Evolutionary conservation across 2,888 invertebrate species (phyloP), one percentile per base, ranked within the genome.

Genomic region (Lydus trimaculatus): DNA sequence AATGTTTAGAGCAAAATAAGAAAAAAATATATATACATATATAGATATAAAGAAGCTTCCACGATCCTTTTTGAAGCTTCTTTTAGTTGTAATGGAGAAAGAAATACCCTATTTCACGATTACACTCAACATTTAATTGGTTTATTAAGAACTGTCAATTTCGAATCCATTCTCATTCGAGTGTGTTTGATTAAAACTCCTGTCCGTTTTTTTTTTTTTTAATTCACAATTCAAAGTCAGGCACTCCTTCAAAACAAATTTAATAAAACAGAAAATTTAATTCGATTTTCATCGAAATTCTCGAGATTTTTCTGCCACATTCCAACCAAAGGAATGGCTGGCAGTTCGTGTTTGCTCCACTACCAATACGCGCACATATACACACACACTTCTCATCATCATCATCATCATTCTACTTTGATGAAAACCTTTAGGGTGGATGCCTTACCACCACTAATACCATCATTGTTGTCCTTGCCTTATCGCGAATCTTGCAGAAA

Each of bases 191-290:
- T 56, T 56, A 56, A 56, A 56, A 25, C 56, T 13, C 1, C 11
- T 20, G 48, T 25, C 56, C 4, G 36, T 36, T 36, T 36, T 36
- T 36, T 36, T 36, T 15, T 15, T 36, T 11, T 36, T 36, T 8
- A 31, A 6, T 15, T 36, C 36, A 13, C 13, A 56, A 25, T 25
- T 25, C 25, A 25, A 48, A 56, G 13, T 56, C 56, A 56, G 56
- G n/a, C n/a, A 56, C 56, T 56, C 23, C 56, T 56, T 15, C 25
- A 39, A 39, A 33, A n/a, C 23, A 31, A 31, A 61, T 36, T 61
- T 61, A 61, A 61, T 61, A 61, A 36, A 61, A 61, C 36, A 20
- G 63, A 63, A 63, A 63, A 43, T 62, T 31, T 63, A 63, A 63
- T 63, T 63, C 31, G 52, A 48, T 63, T 56, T 56, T 43, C 52